Percentiles rank a stretch among this genome's conserved stretches.
phyloP scores from a whole-genome alignment of 2,888 invertebrate genomes.

The Drosophila paranaensis region DNA sequence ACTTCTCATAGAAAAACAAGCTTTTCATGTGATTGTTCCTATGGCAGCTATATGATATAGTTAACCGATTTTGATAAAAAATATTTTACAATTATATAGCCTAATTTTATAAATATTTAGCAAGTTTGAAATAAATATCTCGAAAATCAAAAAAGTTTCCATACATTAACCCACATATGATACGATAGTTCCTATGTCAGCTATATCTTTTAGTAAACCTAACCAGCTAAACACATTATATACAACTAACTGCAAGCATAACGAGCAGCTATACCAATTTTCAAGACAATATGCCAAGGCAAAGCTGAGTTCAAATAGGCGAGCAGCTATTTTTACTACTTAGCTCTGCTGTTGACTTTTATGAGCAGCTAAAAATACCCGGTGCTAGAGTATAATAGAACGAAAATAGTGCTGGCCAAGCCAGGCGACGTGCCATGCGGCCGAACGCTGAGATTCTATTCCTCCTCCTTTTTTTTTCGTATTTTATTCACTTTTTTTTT shows the following conservation, averaged over 20 bases:
- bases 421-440: conserved; percentile 57
- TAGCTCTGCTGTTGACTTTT: neutral
- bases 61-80: neutral
- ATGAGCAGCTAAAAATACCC: conserved; percentile 7
- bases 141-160: neutral
- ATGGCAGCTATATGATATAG: neutral
- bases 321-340: neutral
- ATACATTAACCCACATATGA: too few relatives aligned
- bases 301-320: neutral
- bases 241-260: neutral
- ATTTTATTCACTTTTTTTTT: conserved; percentile 5
- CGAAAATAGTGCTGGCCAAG: conserved; percentile 39
- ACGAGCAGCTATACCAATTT: neutral
- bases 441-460: conserved; percentile 55
- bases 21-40: neutral
- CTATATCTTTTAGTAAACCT: neutral
- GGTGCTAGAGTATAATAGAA: conserved; percentile 18
- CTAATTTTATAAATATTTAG: too few relatives aligned
- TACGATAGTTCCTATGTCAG: neutral
- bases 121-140: neutral
- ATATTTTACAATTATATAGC: too few relatives aligned
- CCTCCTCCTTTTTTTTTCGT: conserved; percentile 5
- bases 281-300: neutral
- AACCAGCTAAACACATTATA: neutral
- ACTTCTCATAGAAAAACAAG: neutral